Evolutionary conservation across 2,797 vertebrate species (phyloP), one percentile per base, ranked within the genome.

Genomic region (Typhlichthys eigenmanni): DNA sequence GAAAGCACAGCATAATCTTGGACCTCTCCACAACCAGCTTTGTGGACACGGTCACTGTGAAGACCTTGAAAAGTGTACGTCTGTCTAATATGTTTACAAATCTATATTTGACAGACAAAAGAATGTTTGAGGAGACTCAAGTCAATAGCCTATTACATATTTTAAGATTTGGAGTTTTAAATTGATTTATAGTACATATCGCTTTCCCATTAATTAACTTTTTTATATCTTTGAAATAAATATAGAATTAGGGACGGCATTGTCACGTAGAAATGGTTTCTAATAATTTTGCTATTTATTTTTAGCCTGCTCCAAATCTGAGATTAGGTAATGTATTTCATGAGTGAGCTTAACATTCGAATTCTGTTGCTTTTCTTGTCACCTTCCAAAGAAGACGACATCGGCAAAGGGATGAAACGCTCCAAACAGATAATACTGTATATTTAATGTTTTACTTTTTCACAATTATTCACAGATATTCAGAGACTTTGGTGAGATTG

Each of bases 21-120:
- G 96, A 98, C 82, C 79, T 98, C 68, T 90, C 93, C 7, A 54
- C 95, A 0, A 87, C 94, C 74, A 95, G 87, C 83, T 98, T 95
- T 76, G 86, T 91, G 66, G 92, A 93, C 84, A 92, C 85, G 0
- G 91, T 89, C 63, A 50, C 87, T n/a, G 82, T 87, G 46, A 91
- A 91, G 47, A 91, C 82, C 43, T 61, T 91, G 48, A 87, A 71
- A 78, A 92, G 87, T 55, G 92, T 92, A 79, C 19, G 85, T 78
- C 9, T 54, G 48, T 56, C 10, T 55, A 9, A 16, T 24, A 6
- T 43, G 7, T 38, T 6, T 14, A n/a, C 8, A 7, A 43, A 13
- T 57, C 13, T 38, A 38, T 8, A 8, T 38, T 1, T 38, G 6
- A 38, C 34, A 38, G 34, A 38, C 34, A 38, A 7, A 38, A 38